These are phyloP conservation scores for Pseudomyrmex concolor DNA, from an alignment of 1,140 invertebrate species.

Conservation along the genomic window DNA sequence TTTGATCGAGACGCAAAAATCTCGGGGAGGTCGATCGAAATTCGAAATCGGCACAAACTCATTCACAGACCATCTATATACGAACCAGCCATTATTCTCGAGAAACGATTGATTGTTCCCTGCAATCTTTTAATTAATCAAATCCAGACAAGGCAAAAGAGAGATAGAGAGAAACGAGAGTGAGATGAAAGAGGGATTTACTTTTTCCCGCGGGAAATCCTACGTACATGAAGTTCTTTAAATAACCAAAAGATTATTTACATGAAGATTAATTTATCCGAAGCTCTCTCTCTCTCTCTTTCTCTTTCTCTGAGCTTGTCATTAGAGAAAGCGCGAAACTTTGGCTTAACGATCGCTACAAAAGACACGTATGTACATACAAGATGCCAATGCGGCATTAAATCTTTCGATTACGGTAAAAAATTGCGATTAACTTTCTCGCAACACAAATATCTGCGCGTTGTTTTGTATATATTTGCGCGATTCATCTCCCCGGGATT, in stretches of 20 bases:
- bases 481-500: conserved; percentile 5
- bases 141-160: conserved; percentile 20
- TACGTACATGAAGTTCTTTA: conserved; percentile 14
- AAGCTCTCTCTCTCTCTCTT: background rate
- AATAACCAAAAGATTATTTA: conserved; percentile 58
- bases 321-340: conserved; percentile 6
- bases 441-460: background rate
- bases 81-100: conserved; percentile 8
- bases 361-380: conserved; percentile 5
- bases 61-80: conserved; percentile 45
- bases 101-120: conserved; percentile 35
- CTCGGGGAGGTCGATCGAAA: background rate
- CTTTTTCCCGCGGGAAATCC: conserved; percentile 17
- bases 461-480: background rate
- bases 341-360: conserved; percentile 38
- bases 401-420: conserved; percentile 30
- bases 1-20: conserved; percentile 6
- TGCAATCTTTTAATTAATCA: conserved; percentile 66
- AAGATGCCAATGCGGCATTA: conserved; percentile 4
- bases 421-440: conserved; percentile 10
- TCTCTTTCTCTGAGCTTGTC: background rate
- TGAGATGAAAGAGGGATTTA: conserved; percentile 60
- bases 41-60: conserved; percentile 27
- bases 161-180: background rate
- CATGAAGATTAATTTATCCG: conserved; percentile 68